Evolutionary conservation across 2,797 vertebrate species (phyloP).

Genomic region (Hyperoplus lanceolatus): DNA sequence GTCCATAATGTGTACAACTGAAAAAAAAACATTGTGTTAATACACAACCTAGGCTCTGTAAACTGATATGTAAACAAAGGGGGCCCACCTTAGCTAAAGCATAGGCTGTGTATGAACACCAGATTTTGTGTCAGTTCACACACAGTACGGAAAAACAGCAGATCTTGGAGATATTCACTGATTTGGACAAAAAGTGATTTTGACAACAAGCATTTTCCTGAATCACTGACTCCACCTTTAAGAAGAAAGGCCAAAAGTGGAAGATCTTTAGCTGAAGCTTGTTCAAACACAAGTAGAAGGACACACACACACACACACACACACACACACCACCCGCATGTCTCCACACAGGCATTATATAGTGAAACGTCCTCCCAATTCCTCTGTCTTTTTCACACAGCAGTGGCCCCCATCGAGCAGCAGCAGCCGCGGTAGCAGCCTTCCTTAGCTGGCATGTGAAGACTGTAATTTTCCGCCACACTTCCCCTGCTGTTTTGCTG

Average conservation of each 20-base stretch:
- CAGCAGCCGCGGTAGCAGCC: slow-evolving; percentile 60
- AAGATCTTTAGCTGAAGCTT: slow-evolving; percentile 31
- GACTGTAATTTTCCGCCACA: slow-evolving; percentile 87
- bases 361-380: slow-evolving; percentile 68
- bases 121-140: too few species aligned
- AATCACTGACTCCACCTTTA: slow-evolving; percentile 6
- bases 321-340: slow-evolving; percentile 19
- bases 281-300: slow-evolving; percentile 20
- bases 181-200: too few species aligned
- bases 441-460: slow-evolving; percentile 81
- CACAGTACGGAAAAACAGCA: too few species aligned
- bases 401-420: slow-evolving; percentile 71
- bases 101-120: too few species aligned
- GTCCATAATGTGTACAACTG: too few species aligned
- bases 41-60: too few species aligned
- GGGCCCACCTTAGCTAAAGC: too few species aligned
- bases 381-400: slow-evolving; percentile 76
- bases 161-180: too few species aligned
- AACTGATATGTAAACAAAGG: too few species aligned
- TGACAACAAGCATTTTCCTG: too few species aligned
- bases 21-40: too few species aligned
- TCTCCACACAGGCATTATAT: slow-evolving; percentile 59
- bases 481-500: slow-evolving; percentile 83
- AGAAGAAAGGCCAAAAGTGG: slow-evolving; percentile 9
- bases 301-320: slow-evolving; percentile 22